A percentile compares a stretch with the other conserved stretches of the same genome.
Evolutionary conservation across 2,888 invertebrate genomes (phyloP).

Genomic region (Odontomyia ornata): DNA sequence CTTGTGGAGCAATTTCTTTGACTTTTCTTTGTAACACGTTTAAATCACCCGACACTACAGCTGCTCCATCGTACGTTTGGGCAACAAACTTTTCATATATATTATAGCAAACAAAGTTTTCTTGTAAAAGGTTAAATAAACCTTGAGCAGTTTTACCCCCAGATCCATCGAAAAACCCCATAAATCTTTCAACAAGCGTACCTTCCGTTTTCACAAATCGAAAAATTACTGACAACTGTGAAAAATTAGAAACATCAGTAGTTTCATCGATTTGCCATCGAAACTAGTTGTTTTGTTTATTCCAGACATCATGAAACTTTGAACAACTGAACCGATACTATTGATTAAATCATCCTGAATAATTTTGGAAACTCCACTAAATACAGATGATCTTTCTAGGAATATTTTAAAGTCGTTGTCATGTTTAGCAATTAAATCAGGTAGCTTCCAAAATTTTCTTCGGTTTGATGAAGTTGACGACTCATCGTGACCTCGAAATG

Average conservation of each 20-base stretch:
- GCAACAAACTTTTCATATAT: background rate
- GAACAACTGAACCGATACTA: background rate
- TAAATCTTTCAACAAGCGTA: too few relatives aligned
- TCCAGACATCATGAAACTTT: background rate
- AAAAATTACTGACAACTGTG: background rate
- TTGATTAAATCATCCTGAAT: background rate
- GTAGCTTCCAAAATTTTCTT: background rate
- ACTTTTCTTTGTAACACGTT: background rate
- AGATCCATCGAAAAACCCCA: too few relatives aligned
- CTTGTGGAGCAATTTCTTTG: too few relatives aligned
- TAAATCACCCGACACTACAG: background rate
- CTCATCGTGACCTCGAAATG: too few relatives aligned
- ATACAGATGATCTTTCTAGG: background rate
- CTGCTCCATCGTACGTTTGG: background rate
- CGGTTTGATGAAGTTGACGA: background rate
- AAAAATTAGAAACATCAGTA: background rate
- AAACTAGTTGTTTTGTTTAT: background rate
- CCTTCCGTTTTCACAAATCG: background rate
- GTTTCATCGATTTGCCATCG: constrained; percentile 8
- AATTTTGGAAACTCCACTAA: constrained; percentile 1
- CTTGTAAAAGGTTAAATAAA: too few relatives aligned
- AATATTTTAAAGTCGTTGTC: background rate
- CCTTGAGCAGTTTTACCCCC: too few relatives aligned
- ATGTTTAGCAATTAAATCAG: background rate
- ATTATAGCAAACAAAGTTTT: background rate